phyloP scores from a whole-genome alignment of 2,888 invertebrate species.

The Operophtera brumata region DNA sequence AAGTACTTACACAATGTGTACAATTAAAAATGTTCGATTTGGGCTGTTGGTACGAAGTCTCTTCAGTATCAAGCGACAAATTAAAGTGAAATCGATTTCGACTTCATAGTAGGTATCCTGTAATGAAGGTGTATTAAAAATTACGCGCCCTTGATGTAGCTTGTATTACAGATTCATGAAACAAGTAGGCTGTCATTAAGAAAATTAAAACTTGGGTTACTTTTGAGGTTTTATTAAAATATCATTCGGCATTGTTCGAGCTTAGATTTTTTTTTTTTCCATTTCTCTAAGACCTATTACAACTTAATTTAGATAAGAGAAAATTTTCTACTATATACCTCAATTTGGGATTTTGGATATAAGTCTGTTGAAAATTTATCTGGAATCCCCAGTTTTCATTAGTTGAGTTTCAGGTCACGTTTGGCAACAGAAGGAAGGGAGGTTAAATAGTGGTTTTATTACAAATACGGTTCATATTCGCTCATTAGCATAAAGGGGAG shows the following conservation, averaged over 20 bases:
- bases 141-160: slow-evolving; percentile 16
- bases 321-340: not conserved
- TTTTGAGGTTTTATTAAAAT: slow-evolving; percentile 11
- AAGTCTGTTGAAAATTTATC: too few relatives aligned
- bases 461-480: slow-evolving; percentile 54
- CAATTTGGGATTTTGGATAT: not conserved
- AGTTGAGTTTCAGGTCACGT: slow-evolving; percentile 15
- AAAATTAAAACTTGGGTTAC: slow-evolving; percentile 23
- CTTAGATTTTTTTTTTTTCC: not conserved
- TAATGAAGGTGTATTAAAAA: slow-evolving; percentile 18
- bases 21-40: slow-evolving; percentile 10
- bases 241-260: slow-evolving; percentile 3
- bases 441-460: slow-evolving; percentile 59
- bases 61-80: not conserved
- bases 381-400: not conserved
- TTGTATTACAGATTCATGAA: slow-evolving; percentile 21
- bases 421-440: slow-evolving; percentile 31
- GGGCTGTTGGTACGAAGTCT: not conserved
- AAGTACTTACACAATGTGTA: not conserved
- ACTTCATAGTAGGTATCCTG: slow-evolving; percentile 1
- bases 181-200: slow-evolving; percentile 22
- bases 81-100: slow-evolving; percentile 10
- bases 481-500: slow-evolving; percentile 63
- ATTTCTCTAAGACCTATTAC: not conserved
- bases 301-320: not conserved